A percentile compares a stretch with the other conserved stretches of the same genome.
Evolutionary conservation across 2,888 invertebrate genomes (phyloP).

Genomic region (Cantharis lateralis): DNA sequence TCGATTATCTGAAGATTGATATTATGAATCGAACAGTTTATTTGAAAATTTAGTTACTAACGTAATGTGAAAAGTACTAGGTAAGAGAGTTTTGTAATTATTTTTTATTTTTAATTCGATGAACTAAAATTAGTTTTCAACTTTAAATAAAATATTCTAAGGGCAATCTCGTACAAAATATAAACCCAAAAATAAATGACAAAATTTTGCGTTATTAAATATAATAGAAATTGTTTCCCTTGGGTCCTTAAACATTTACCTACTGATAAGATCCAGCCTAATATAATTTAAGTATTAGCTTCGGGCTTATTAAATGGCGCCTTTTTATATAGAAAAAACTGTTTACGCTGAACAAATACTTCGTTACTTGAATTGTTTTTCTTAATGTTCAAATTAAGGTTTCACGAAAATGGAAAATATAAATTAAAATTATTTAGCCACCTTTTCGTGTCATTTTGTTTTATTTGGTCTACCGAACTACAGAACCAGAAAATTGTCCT

Average conservation of each 20-base stretch:
- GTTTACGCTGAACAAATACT: neutral
- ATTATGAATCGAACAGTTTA: slow-evolving; percentile 43
- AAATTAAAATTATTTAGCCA: neutral
- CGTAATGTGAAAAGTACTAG: neutral
- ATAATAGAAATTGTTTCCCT: neutral
- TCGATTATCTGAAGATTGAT: slow-evolving; percentile 39
- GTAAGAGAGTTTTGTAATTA: neutral
- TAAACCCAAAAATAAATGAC: neutral
- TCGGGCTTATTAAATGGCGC: neutral
- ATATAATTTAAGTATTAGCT: neutral
- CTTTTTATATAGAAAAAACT: neutral
- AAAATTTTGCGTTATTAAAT: neutral
- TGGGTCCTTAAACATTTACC: neutral
- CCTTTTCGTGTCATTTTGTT: neutral
- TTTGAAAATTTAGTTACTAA: slow-evolving; percentile 51
- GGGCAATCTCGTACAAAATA: neutral
- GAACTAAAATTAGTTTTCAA: neutral
- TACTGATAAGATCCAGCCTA: neutral
- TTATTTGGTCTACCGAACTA: neutral
- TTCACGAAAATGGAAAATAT: neutral
- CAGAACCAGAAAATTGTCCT: too few relatives aligned
- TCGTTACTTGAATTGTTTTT: neutral
- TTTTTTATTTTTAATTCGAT: too few relatives aligned
- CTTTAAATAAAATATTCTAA: neutral
- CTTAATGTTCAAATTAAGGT: neutral